These are phyloP conservation scores for Hycleus cichorii DNA, from an alignment of 1,140 invertebrate genomes.

Conservation along the genomic window DNA sequence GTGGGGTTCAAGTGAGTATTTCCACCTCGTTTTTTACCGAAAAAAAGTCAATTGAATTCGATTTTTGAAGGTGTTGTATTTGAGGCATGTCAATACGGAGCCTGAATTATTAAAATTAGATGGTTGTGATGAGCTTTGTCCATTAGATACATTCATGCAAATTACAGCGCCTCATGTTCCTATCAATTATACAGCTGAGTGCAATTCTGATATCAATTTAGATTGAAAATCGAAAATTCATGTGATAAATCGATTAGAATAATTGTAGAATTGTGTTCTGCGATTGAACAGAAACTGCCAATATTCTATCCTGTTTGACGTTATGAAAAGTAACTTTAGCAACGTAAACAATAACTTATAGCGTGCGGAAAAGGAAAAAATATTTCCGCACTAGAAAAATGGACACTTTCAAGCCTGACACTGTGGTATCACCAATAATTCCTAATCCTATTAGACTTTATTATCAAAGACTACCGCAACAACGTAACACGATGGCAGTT, in stretches of 20 bases:
- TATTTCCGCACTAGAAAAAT: too few relatives aligned
- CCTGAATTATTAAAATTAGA: conserved; percentile 19
- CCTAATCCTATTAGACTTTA: too few relatives aligned
- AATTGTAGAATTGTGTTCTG: neutral
- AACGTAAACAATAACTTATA: too few relatives aligned
- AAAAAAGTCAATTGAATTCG: too few relatives aligned
- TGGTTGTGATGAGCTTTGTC: conserved; percentile 21
- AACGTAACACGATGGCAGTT: too few relatives aligned
- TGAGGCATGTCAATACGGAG: conserved; percentile 16
- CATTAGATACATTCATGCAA: conserved; percentile 21
- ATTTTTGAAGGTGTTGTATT: conserved; percentile 20
- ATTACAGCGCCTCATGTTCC: conserved; percentile 22
- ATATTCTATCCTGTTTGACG: too few relatives aligned
- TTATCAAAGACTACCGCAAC: too few relatives aligned
- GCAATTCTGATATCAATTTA: conserved; percentile 19
- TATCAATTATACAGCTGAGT: conserved; percentile 30
- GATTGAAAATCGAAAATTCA: conserved; percentile 8
- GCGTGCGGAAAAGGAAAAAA: too few relatives aligned
- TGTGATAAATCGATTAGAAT: neutral
- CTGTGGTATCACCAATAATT: too few relatives aligned
- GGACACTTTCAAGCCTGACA: too few relatives aligned
- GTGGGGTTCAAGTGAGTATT: conserved; percentile 1
- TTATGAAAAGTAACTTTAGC: too few relatives aligned
- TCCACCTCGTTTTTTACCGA: neutral
- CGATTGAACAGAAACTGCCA: neutral